A percentile compares a stretch with the other conserved stretches of the same genome.
Conservation (phyloP, 2,797 vertebrate species). For the Sebastolobus altivelis region DNA sequence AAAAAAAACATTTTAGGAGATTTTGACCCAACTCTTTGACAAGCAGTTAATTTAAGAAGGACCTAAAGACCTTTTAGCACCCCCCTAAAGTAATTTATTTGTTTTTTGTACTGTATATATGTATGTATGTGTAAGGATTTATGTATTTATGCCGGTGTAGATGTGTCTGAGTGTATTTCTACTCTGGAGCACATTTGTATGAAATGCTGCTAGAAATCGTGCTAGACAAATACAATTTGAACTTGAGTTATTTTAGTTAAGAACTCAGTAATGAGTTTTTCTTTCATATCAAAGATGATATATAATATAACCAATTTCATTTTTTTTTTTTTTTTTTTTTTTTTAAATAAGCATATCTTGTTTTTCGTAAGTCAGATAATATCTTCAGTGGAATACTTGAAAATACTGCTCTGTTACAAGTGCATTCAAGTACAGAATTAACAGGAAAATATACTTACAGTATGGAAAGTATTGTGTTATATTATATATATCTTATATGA, state of each 20-base stretch:
- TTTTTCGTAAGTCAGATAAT: background rate
- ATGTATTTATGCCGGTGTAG: background rate
- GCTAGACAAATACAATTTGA: background rate
- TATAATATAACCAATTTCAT: background rate
- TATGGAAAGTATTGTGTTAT: background rate
- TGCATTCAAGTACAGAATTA: background rate
- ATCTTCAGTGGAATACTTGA: background rate
- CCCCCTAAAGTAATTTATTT: background rate
- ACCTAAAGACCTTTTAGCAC: background rate
- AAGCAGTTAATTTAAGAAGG: background rate
- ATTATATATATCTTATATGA: background rate
- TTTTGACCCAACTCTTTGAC: background rate
- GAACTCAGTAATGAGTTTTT: background rate
- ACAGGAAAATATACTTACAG: background rate
- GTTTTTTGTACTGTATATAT: background rate
- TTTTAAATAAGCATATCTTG: background rate
- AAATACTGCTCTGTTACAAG: background rate
- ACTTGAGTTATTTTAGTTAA: background rate
- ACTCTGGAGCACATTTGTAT: background rate
- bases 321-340: background rate
- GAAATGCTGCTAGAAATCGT: background rate
- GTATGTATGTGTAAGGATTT: background rate
- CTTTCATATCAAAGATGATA: background rate
- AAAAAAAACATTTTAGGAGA: background rate
- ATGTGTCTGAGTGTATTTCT: constrained; percentile 1